Base-by-base conservation (phyloP, 2,113 vertebrate genomes). In the Pteruthius melanotis region DNA sequence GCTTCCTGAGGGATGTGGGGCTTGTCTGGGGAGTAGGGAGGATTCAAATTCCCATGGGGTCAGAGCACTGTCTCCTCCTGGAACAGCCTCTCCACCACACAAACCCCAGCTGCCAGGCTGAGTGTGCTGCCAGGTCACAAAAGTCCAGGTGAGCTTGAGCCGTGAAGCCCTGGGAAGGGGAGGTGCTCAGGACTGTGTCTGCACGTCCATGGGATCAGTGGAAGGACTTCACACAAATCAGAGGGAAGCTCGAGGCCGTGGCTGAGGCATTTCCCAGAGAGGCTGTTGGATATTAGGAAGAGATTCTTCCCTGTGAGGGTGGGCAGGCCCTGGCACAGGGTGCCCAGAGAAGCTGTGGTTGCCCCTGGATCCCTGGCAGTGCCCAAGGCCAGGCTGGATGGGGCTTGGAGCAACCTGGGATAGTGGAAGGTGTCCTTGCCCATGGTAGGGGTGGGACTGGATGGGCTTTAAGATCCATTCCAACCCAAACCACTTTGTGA, bases 311-410 rank as follows among this genome's bases (percentile, higher is more conserved):
- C 52, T n/a, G 11, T 1, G 11, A 45, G 28, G 27, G 6, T n/a
- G 60, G 6, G 0, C 0, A 66, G 52, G 69, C 37, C 60, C 52
- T 81, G 77, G 77, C 68, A 81, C 68, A 66, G 37, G 52, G 3
- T 59, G 22, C 22, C 27, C 59, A 65, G 52, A 44, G 52, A 0
- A 59, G 44, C 37, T 59, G 76, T 16, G 44, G 37, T 31, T 65
- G 59, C 15, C 8, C 52, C 44, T 54, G 40, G 50, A 44, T 44
- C 68, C 68, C 52, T 65, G 50, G 44, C 0, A 65, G 22, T 80
- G 66, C 0, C 50, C 66, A 42, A 65, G 59, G 42, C 27, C 52
- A 52, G 59, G 68, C 0, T 57, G 42, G 42, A 15, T 0, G 0
- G 21, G 42, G 31, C 14, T 72, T 27, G 86, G 31, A 57, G 44